These are phyloP conservation scores for Chrysolina americana DNA, from an alignment of 2,888 invertebrate genomes.

Conservation along the genomic window DNA sequence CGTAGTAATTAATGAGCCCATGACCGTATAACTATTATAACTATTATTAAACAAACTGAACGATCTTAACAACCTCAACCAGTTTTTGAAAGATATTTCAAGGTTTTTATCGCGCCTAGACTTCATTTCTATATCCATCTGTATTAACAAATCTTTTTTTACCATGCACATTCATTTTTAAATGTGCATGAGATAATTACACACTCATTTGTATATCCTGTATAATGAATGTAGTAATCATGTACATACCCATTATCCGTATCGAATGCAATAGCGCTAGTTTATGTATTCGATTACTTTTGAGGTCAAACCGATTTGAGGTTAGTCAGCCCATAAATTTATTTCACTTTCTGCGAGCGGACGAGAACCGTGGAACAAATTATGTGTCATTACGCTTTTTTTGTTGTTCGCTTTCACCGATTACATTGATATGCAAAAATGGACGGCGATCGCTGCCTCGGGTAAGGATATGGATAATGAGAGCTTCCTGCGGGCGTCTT, in stretches of 20 bases:
- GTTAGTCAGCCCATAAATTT: slow-evolving; percentile 39
- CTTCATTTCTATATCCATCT: too few relatives aligned
- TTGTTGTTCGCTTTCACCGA: slow-evolving; percentile 39
- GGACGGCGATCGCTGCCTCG: background rate
- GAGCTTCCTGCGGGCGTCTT: background rate
- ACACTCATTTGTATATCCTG: slow-evolving; percentile 23
- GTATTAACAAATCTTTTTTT: background rate
- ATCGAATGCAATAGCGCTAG: slow-evolving; percentile 34
- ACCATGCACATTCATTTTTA: slow-evolving; percentile 6
- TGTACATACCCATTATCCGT: slow-evolving; percentile 23
- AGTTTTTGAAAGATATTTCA: background rate
- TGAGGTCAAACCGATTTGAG: slow-evolving; percentile 43
- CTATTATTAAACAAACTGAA: too few relatives aligned
- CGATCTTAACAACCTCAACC: too few relatives aligned
- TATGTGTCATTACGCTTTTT: slow-evolving; percentile 40
- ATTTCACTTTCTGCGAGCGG: slow-evolving; percentile 44
- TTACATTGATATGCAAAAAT: slow-evolving; percentile 28
- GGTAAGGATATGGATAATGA: background rate
- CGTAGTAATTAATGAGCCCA: too few relatives aligned
- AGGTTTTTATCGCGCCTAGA: background rate
- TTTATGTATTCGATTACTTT: slow-evolving; percentile 36
- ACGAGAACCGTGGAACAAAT: slow-evolving; percentile 31
- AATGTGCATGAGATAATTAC: slow-evolving; percentile 11
- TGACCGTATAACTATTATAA: too few relatives aligned
- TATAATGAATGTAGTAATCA: slow-evolving; percentile 14